These are phyloP conservation scores for Drosophila trichaetosa DNA, from an alignment of 2,888 invertebrate species.

Conservation along the genomic window DNA sequence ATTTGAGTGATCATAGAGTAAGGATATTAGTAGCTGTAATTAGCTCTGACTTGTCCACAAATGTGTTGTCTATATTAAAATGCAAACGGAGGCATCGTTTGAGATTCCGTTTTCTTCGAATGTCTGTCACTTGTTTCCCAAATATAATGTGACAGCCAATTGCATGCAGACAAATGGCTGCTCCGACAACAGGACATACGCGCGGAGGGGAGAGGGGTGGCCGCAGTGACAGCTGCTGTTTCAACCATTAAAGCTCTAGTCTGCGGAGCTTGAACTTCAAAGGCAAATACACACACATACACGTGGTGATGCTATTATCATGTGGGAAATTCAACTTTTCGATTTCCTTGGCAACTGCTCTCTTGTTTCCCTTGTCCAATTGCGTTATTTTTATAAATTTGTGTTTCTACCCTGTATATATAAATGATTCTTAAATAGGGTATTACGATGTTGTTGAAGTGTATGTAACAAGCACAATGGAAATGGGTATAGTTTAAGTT, in stretches of 20 bases:
- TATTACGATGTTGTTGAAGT: neutral
- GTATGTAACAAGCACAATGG: neutral
- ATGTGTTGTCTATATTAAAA: neutral
- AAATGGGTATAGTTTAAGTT: neutral
- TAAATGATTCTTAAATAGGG: neutral
- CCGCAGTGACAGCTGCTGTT: conserved; percentile 19
- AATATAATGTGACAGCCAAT: conserved; percentile 47
- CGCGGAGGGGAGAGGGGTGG: neutral
- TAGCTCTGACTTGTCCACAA: neutral
- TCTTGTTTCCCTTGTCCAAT: conserved; percentile 32
- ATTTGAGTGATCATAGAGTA: neutral
- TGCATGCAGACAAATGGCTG: conserved; percentile 16
- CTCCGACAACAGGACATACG: conserved; percentile 24
- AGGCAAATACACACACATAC: conserved; percentile 11
- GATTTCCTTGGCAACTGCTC: conserved; percentile 51
- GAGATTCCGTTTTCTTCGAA: neutral
- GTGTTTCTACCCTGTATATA: conserved; percentile 7
- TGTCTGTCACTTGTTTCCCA: conserved; percentile 25
- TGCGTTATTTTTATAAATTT: conserved; percentile 10
- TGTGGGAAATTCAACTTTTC: conserved; percentile 42
- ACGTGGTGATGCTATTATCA: conserved; percentile 19
- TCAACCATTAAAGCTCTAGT: conserved; percentile 4
- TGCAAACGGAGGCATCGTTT: neutral
- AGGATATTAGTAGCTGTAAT: neutral
- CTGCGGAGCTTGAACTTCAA: conserved; percentile 40